Conservation (phyloP, 2,888 invertebrate genomes). For the Amorpha juglandis region DNA sequence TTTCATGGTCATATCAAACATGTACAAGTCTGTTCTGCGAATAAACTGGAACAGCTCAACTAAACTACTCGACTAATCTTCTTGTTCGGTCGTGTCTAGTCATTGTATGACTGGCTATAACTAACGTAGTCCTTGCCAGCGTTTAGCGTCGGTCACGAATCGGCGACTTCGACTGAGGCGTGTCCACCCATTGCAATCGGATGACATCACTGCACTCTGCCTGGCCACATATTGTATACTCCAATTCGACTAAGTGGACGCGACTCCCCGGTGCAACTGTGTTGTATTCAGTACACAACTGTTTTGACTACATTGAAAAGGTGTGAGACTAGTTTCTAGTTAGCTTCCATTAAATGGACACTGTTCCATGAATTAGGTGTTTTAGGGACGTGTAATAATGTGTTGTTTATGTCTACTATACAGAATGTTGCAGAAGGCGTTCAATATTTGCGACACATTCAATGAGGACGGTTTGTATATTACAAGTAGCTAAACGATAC, state of each 20-base stretch:
- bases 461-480: no score
- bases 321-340: constrained; percentile 26
- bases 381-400: background rate
- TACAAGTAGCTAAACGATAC: no score
- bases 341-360: background rate
- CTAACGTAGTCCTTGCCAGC: background rate
- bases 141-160: constrained; percentile 61
- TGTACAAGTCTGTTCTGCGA: no score
- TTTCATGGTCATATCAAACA: no score
- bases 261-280: constrained; percentile 43
- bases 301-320: constrained; percentile 3
- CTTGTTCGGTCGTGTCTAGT: no score
- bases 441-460: no score
- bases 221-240: constrained; percentile 44
- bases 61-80: no score
- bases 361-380: background rate
- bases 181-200: constrained; percentile 70
- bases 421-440: no score
- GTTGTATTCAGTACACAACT: constrained; percentile 36
- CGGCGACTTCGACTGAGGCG: constrained; percentile 58
- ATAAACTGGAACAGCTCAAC: no score
- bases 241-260: constrained; percentile 47
- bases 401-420: background rate
- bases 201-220: constrained; percentile 77
- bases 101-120: background rate